Evolutionary conservation across 2,888 invertebrate genomes (phyloP).

Genomic region (Euzetes globulus): DNA sequence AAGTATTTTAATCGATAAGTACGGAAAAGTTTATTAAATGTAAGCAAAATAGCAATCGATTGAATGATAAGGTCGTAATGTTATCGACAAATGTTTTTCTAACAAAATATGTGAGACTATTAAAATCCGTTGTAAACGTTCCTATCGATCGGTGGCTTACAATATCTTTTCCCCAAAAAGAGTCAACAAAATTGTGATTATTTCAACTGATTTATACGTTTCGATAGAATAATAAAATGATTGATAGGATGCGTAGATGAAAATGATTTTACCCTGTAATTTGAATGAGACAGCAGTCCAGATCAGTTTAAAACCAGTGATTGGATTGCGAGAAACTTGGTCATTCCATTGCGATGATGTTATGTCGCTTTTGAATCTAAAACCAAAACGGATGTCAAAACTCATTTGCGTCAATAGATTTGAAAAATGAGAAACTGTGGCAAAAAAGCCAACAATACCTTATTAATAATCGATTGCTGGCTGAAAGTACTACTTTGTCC

Average conservation of each 20-base stretch:
- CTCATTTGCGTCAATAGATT: neutral
- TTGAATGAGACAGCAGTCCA: constrained; percentile 45
- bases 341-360: constrained; percentile 31
- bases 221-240: no score
- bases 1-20: neutral
- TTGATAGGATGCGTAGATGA: no score
- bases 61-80: neutral
- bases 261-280: constrained; percentile 38
- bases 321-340: constrained; percentile 38
- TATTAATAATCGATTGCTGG: constrained; percentile 47
- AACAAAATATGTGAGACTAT: neutral
- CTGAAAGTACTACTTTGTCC: constrained; percentile 47
- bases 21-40: neutral
- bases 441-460: constrained; percentile 41
- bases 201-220: no score
- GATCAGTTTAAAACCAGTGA: constrained; percentile 46
- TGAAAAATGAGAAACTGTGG: neutral
- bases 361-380: constrained; percentile 34
- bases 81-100: neutral
- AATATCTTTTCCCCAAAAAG: no score
- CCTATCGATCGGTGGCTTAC: no score
- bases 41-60: neutral
- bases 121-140: neutral
- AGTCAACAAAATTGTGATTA: no score
- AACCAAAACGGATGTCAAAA: neutral